Conservation (phyloP, 2,113 vertebrate species). For the Rhynchomys soricoides region DNA sequence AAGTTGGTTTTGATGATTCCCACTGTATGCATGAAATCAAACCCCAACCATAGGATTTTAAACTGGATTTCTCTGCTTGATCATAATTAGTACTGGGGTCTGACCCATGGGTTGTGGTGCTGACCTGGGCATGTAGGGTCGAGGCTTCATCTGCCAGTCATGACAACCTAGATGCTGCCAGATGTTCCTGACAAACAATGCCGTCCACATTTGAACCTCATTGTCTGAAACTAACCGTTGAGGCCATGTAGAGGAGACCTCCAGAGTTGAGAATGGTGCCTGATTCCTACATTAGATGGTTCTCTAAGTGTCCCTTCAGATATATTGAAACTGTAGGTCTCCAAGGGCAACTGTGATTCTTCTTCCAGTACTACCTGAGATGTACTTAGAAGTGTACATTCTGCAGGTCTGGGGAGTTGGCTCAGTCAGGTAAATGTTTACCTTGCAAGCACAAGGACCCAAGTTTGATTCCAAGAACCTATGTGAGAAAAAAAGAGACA, state of each 20-base stretch:
- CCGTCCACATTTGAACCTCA: background rate
- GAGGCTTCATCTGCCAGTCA: background rate
- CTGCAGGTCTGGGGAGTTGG: background rate
- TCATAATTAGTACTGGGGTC: rapidly evolving
- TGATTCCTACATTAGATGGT: rapidly evolving
- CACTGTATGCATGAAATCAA: background rate
- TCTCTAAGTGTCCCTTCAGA: background rate
- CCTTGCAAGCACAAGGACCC: background rate
- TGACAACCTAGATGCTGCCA: background rate
- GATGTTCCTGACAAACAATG: no score
- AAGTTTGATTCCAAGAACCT: background rate
- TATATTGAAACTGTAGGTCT: background rate
- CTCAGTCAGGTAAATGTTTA: background rate
- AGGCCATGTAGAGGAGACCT: background rate
- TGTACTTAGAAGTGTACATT: background rate
- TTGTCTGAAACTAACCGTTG: background rate
- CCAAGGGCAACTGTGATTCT: background rate
- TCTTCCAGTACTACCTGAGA: background rate
- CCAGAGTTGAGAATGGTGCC: background rate
- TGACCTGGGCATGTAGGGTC: background rate
- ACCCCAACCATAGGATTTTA: background rate
- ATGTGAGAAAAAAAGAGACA: background rate
- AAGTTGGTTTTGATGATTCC: background rate
- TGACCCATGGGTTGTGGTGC: rapidly evolving
- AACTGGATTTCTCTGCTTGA: background rate